A percentile compares a stretch with the other conserved stretches of the same genome.
Evolutionary conservation across 1,140 invertebrate species (phyloP).

Genomic region (Rhagoletis pomonella): DNA sequence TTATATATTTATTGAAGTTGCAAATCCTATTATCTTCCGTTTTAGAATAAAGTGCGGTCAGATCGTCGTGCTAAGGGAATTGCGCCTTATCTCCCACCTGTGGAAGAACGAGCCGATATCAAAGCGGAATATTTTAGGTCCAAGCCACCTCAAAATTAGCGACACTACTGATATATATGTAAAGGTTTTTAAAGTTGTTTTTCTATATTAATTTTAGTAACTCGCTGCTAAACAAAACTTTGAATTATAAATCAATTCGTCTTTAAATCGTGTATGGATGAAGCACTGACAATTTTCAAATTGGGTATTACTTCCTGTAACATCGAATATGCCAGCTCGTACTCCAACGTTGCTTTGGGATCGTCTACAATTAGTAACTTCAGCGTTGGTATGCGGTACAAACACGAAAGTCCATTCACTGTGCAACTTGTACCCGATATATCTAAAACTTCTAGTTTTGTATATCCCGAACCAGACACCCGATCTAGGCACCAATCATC

Average conservation of each 20-base stretch:
- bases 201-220: constrained; percentile 55
- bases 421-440: constrained; percentile 82
- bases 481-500: constrained; percentile 87
- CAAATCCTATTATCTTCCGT: background rate
- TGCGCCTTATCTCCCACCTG: constrained; percentile 65
- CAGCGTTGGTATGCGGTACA: constrained; percentile 79
- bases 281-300: constrained; percentile 68
- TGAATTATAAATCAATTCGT: background rate
- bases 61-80: constrained; percentile 69
- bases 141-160: constrained; percentile 61
- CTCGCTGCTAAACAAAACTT: too few relatives aligned
- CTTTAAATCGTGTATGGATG: constrained; percentile 56
- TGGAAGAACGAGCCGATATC: constrained; percentile 67
- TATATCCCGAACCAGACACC: constrained; percentile 77
- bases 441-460: constrained; percentile 83
- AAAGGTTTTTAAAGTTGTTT: constrained; percentile 34
- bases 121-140: constrained; percentile 71
- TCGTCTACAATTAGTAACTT: constrained; percentile 77
- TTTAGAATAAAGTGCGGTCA: constrained; percentile 67
- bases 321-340: constrained; percentile 78
- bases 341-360: constrained; percentile 74
- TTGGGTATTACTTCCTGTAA: constrained; percentile 76
- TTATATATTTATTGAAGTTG: constrained; percentile 26
- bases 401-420: constrained; percentile 79
- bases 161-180: background rate